Conservation (phyloP, 2,888 invertebrate species). For the Tetramorium bicarinatum region DNA sequence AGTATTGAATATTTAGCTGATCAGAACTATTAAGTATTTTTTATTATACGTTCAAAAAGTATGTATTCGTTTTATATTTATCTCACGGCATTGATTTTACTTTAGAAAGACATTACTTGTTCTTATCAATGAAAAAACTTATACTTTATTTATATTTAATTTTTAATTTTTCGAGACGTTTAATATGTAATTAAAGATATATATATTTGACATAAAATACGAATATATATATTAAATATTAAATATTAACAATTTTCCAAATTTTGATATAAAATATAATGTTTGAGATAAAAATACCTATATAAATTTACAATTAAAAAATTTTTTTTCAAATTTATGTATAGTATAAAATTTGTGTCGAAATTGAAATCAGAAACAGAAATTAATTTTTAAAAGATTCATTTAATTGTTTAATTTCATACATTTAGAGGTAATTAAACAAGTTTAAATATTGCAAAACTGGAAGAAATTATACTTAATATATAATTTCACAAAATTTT, state of each 20-base stretch:
- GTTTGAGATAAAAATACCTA: background rate
- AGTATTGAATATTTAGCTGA: constrained; percentile 6
- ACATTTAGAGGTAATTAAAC: constrained; percentile 3
- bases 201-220: background rate
- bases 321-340: background rate
- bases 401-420: background rate
- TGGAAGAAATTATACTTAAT: background rate
- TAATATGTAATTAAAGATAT: background rate
- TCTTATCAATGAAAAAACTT: background rate
- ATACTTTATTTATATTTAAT: background rate
- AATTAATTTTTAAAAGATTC: constrained; percentile 19
- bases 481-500: background rate
- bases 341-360: background rate
- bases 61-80: background rate
- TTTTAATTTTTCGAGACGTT: background rate
- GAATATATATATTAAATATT: background rate
- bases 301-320: background rate
- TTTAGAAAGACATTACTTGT: background rate
- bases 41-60: background rate
- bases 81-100: background rate
- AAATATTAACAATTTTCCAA: background rate
- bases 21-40: background rate
- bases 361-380: background rate
- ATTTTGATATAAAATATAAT: constrained; percentile 7
- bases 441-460: background rate